phyloP scores from a whole-genome alignment of 2,113 vertebrate genomes.

The Xiphophorus hellerii region DNA sequence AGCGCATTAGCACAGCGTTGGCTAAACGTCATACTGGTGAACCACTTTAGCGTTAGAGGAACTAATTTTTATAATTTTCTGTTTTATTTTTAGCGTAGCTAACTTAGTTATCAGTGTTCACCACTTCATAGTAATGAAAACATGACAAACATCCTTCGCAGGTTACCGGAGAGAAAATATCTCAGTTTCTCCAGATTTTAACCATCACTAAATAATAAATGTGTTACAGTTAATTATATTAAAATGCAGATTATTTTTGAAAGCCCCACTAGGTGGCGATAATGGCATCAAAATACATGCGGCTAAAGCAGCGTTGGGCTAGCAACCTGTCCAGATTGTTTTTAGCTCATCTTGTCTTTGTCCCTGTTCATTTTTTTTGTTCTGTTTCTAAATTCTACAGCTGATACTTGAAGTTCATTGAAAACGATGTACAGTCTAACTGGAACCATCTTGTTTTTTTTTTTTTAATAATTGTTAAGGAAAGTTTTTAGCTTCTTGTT shows the following conservation, averaged over 20 bases:
- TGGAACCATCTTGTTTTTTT: no score
- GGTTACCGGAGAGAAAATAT: background rate
- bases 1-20: no score
- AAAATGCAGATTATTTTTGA: background rate
- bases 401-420: background rate
- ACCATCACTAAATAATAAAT: background rate
- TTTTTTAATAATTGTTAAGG: no score
- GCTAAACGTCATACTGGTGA: no score
- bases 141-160: background rate
- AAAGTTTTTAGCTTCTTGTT: no score
- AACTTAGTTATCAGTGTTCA: no score
- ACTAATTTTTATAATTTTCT: no score
- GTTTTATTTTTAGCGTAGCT: no score
- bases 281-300: background rate
- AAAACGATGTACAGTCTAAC: background rate
- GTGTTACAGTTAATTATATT: background rate
- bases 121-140: background rate
- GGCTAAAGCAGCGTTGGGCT: no score
- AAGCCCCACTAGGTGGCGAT: background rate
- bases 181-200: no score
- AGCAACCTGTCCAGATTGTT: background rate
- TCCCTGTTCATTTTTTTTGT: background rate
- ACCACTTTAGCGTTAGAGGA: no score
- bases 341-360: background rate
- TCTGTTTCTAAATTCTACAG: background rate